Evolutionary conservation across 2,888 invertebrate genomes (phyloP).

Genomic region (Troides helena): DNA sequence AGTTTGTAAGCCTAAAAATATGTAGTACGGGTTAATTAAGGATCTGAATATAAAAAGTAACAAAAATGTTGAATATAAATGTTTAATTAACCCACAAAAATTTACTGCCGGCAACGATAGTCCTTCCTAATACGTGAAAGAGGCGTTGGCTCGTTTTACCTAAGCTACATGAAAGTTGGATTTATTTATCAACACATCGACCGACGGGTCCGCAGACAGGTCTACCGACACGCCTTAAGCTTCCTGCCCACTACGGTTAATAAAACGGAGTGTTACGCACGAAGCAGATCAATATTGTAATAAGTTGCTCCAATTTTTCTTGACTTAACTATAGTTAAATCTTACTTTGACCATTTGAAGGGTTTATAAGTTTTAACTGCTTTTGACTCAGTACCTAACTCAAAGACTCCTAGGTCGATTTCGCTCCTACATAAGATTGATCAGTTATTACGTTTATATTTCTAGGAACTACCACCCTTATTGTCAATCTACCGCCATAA

Average conservation of each 20-base stretch:
- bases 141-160: not conserved
- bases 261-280: constrained; percentile 60
- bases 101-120: not conserved
- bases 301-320: constrained; percentile 47
- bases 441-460: too few species aligned
- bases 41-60: not conserved
- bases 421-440: too few species aligned
- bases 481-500: not conserved
- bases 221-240: constrained; percentile 47
- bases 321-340: not conserved
- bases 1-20: too few species aligned
- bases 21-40: too few species aligned
- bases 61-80: constrained; percentile 4
- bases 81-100: constrained; percentile 7
- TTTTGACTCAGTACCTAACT: not conserved
- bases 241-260: constrained; percentile 48
- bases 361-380: not conserved
- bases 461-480: not conserved
- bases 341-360: not conserved
- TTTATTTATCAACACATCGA: constrained; percentile 38
- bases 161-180: not conserved
- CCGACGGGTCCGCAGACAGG: constrained; percentile 47
- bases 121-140: constrained; percentile 1
- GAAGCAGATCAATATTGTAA: constrained; percentile 54
- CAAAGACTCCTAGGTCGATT: too few species aligned